Percentiles rank a stretch among this genome's conserved stretches.
phyloP scores from a whole-genome alignment of 2,888 invertebrate species.

The Meiosimyza platycephala region DNA sequence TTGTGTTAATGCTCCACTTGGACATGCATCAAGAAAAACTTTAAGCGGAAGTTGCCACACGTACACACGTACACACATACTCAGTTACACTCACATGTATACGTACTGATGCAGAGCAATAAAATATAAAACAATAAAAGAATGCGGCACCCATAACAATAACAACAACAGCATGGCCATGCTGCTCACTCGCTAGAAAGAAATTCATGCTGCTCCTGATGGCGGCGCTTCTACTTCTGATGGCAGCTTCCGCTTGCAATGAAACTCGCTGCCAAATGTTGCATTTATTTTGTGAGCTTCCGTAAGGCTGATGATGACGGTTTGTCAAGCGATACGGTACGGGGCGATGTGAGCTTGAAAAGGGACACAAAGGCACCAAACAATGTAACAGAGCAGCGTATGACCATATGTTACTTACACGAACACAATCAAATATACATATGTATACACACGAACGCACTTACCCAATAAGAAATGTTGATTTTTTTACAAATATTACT shows the following conservation, averaged over 20 bases:
- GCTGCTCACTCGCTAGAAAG: background rate
- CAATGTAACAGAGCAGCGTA: background rate
- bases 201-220: conserved; percentile 50
- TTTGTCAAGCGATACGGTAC: background rate
- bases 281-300: conserved; percentile 61
- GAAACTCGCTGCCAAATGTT: conserved; percentile 59
- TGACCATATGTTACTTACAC: conserved; percentile 7
- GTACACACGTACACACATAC: too few relatives aligned
- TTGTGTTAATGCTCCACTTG: conserved; percentile 51
- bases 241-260: conserved; percentile 52
- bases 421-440: conserved; percentile 14
- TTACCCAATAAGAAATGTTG: conserved; percentile 15
- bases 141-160: conserved; percentile 13
- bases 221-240: conserved; percentile 38
- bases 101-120: conserved; percentile 57
- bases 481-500: too few relatives aligned
- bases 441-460: conserved; percentile 30
- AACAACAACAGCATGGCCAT: conserved; percentile 17
- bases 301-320: conserved; percentile 40
- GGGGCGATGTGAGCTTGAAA: background rate
- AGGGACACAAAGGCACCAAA: conserved; percentile 4
- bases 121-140: conserved; percentile 60
- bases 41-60: conserved; percentile 44
- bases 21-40: conserved; percentile 57
- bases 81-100: conserved; percentile 35